These are phyloP conservation scores for Pollachius pollachius DNA, from an alignment of 2,113 vertebrate genomes.

Conservation along the genomic window DNA sequence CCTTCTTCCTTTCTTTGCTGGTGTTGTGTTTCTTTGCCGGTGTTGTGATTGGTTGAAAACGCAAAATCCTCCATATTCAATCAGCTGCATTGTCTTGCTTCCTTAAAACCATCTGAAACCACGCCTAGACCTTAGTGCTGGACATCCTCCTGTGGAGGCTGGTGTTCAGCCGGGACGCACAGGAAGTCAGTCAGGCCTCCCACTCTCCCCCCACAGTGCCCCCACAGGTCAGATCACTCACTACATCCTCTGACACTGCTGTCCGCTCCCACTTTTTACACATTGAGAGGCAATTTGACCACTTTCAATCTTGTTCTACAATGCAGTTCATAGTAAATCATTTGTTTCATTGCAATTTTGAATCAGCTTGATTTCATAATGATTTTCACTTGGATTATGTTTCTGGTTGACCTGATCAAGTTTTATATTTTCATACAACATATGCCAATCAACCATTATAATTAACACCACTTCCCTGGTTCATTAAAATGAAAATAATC, in stretches of 20 bases:
- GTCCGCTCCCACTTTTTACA: not conserved
- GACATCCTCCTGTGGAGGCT: constrained; percentile 95
- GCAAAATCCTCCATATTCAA: constrained; percentile 69
- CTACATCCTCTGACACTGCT: constrained; percentile 22
- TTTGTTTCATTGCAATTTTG: not conserved
- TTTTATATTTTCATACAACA: no score
- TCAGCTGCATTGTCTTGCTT: constrained; percentile 60
- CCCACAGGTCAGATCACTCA: constrained; percentile 82
- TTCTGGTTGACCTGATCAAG: no score
- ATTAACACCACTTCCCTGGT: no score
- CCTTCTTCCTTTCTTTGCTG: not conserved
- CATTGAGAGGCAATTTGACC: not conserved
- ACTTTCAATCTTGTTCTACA: not conserved
- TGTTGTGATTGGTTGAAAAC: constrained; percentile 15
- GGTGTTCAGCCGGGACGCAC: constrained; percentile 90
- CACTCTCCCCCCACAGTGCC: constrained; percentile 70
- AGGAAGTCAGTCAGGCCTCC: constrained; percentile 72
- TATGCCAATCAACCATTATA: no score
- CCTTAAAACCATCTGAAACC: constrained; percentile 64
- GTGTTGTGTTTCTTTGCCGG: constrained; percentile 12
- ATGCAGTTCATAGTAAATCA: not conserved
- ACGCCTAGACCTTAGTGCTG: constrained; percentile 93
- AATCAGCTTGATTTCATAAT: no score
- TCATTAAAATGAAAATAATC: no score
- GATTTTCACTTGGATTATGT: no score